Percentiles rank a stretch among this genome's conserved stretches.
These are phyloP conservation scores for Coelopa frigida DNA, from an alignment of 1,140 invertebrate species.

Conservation along the genomic window DNA sequence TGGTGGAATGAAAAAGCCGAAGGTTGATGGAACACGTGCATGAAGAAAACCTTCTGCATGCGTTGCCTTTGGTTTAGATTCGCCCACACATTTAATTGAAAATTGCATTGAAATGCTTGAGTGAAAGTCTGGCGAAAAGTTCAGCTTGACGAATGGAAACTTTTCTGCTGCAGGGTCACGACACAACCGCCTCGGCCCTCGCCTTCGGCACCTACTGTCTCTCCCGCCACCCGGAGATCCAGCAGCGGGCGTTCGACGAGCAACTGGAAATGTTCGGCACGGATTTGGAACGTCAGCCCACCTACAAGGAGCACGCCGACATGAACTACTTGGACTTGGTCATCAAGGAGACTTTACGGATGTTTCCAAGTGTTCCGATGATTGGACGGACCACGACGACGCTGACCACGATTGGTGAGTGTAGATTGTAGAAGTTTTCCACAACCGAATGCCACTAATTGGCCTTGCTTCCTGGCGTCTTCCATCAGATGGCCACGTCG, in stretches of 20 bases:
- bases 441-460: not conserved
- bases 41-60: no score
- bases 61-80: no score
- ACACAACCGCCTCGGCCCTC: conserved; percentile 42
- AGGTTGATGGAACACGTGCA: no score
- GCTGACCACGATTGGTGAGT: conserved; percentile 21
- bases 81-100: no score
- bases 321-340: conserved; percentile 61
- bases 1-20: no score
- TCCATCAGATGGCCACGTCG: not conserved
- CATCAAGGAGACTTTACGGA: conserved; percentile 57
- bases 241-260: conserved; percentile 45
- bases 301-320: conserved; percentile 51
- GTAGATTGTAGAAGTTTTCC: not conserved
- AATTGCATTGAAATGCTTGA: no score
- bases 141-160: no score
- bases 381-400: conserved; percentile 47
- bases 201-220: conserved; percentile 36
- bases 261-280: conserved; percentile 45
- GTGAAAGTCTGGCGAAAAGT: no score
- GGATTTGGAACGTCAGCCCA: conserved; percentile 42
- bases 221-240: conserved; percentile 32
- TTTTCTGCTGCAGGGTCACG: conserved; percentile 32
- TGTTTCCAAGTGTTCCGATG: conserved; percentile 62
- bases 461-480: not conserved